phyloP scores from a whole-genome alignment of 2,797 vertebrate genomes.

The Moxostoma hubbsi region DNA sequence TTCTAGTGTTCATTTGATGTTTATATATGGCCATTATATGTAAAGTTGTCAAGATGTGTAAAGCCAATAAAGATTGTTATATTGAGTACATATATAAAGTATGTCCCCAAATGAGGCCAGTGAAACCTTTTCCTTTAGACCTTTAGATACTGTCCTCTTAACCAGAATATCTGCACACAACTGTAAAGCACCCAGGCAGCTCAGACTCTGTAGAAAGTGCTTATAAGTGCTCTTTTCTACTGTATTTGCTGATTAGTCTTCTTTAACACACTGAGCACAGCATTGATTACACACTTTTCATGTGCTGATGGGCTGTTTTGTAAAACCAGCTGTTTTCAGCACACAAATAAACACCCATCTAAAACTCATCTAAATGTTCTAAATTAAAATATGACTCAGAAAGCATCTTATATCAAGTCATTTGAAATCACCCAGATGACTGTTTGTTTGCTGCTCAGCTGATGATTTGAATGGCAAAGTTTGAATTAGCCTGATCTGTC shows the following conservation, averaged over 20 bases:
- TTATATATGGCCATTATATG: too few species aligned
- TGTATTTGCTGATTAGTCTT: slow-evolving; percentile 15
- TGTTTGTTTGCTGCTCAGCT: neutral
- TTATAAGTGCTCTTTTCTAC: slow-evolving; percentile 9
- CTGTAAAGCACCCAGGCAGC: neutral
- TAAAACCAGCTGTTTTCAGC: neutral
- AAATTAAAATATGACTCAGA: neutral
- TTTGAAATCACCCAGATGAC: slow-evolving; percentile 1
- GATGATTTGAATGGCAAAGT: neutral
- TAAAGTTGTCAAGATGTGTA: neutral
- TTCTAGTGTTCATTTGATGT: too few species aligned
- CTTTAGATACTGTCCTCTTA: neutral
- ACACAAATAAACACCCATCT: too few species aligned
- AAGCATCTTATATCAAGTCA: slow-evolving; percentile 12
- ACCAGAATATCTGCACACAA: neutral
- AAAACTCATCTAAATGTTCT: neutral
- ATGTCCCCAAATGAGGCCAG: neutral
- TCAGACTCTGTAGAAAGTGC: slow-evolving; percentile 27
- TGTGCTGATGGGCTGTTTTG: slow-evolving; percentile 12
- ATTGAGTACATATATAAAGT: neutral
- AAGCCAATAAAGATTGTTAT: neutral
- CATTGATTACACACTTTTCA: neutral
- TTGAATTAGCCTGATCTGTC: neutral
- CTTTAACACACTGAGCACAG: slow-evolving; percentile 1
- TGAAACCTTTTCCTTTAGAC: neutral